Evolutionary conservation across 2,888 invertebrate species (phyloP).

Genomic region (Papilio protenor): DNA sequence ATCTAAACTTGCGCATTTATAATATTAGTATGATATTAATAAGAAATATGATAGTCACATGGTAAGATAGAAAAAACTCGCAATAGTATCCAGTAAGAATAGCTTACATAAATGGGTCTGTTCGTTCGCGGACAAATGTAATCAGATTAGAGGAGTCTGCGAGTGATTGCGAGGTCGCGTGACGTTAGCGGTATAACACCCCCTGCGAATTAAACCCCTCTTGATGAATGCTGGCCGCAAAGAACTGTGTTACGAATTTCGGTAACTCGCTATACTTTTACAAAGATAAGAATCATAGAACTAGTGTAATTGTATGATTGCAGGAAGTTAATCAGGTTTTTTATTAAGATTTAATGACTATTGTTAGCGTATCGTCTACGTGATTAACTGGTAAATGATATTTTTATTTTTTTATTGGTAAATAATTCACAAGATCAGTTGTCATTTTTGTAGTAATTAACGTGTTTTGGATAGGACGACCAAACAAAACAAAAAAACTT

Average conservation of each 20-base stretch:
- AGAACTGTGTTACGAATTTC: conserved; percentile 9
- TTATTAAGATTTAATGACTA: background rate
- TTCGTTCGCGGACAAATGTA: conserved; percentile 37
- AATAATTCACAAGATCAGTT: no score
- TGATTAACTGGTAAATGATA: no score
- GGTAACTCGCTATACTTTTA: background rate
- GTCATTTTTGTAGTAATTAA: no score
- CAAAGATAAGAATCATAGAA: conserved; percentile 6
- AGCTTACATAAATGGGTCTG: conserved; percentile 4
- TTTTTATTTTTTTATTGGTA: no score
- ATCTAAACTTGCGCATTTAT: no score
- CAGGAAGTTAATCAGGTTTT: background rate
- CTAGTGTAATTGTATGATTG: conserved; percentile 1
- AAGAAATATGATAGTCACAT: background rate
- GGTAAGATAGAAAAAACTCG: background rate
- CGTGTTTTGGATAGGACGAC: no score
- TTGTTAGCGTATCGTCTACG: background rate
- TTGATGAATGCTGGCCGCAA: conserved; percentile 33
- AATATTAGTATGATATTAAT: background rate
- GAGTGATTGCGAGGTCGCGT: conserved; percentile 54
- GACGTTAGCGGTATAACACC: conserved; percentile 45
- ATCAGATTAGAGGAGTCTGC: conserved; percentile 54
- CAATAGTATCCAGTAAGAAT: background rate
- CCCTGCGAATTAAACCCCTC: conserved; percentile 40
- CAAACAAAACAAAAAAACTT: no score